Evolutionary conservation across 2,113 vertebrate species (phyloP).

Genomic region (Pachypanchax playfairii): DNA sequence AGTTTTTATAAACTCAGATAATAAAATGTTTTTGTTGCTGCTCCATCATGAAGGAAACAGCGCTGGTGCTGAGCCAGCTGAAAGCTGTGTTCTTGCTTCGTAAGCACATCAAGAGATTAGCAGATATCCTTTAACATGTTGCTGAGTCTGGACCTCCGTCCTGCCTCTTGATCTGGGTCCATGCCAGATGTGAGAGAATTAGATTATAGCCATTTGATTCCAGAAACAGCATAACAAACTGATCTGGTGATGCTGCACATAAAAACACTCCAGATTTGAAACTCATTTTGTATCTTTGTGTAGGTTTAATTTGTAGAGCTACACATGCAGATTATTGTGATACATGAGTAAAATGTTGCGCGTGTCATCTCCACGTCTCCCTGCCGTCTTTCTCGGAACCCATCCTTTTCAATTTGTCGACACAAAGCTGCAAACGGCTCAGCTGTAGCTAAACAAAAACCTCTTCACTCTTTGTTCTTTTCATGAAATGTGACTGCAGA

Average conservation of each 20-base stretch:
- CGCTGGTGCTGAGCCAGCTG: constrained; percentile 14
- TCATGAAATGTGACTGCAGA: not conserved
- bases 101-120: constrained; percentile 22
- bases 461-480: not conserved
- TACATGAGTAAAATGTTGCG: not conserved
- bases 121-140: constrained; percentile 9
- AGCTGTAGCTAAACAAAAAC: constrained; percentile 16
- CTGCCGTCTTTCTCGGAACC: constrained; percentile 2
- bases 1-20: too few relatives aligned
- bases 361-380: constrained; percentile 9
- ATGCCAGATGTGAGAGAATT: not conserved
- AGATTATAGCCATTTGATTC: not conserved
- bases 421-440: constrained; percentile 5
- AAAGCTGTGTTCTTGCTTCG: constrained; percentile 22
- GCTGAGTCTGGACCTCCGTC: constrained; percentile 8
- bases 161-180: not conserved
- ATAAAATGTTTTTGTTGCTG: too few relatives aligned
- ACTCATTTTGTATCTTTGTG: not conserved
- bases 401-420: constrained; percentile 8
- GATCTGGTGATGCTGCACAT: not conserved
- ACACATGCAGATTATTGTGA: constrained; percentile 7
- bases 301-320: not conserved
- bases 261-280: not conserved
- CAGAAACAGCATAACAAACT: not conserved
- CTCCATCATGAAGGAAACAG: not conserved